Evolutionary conservation across 92 coral and sea anemone genomes (phyloP), one percentile per base, ranked within the genome.

Genomic region (Phenganax marumi): DNA sequence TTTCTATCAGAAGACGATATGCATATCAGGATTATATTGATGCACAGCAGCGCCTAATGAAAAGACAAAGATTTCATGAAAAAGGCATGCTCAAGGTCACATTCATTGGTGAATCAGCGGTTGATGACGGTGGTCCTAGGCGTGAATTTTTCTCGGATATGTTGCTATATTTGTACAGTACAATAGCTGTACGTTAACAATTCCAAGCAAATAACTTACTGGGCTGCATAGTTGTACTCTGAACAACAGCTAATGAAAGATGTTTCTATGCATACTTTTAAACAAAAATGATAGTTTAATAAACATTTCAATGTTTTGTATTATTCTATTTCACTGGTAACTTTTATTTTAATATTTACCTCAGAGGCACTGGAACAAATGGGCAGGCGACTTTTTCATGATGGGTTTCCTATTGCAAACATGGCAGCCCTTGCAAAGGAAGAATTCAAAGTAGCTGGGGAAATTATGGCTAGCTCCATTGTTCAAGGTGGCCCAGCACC

Each of bases 1-100:
- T 68, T 68, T 68, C 74, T 68, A 68, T 68, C 50, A 68, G 74
- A n/a, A 68, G 74, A 68, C 7, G 52, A 68, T 68, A 68, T 68
- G 74, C 74, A 68, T 23, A 68, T 18, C 74, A 56, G 22, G 63
- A 56, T 56, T 56, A 56, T 56, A 14, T 68, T 68, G 74, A n/a
- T 13, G 74, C 74, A 26, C 47, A 7, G 18, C 12, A 39, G 8
- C 50, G 74, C 21, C 50, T 8, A 23, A 68, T 13, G 26, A 68
- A 4, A 48, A 68, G 74, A 68, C 22, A 22, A 68, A 17, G 74
- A 68, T 23, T 68, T n/a, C 0, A 68, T 10, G 6, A 68, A 24
- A 68, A 68, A 1, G 74, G 74, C 74, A 68, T 26, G 74, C 74
- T 68, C 24, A 68, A 68, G 52, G 74, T 68, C 48, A 68, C 74